A percentile compares a stretch with the other conserved stretches of the same genome.
Conservation (phyloP, 2,113 vertebrate species). For the Penelope pileata region DNA sequence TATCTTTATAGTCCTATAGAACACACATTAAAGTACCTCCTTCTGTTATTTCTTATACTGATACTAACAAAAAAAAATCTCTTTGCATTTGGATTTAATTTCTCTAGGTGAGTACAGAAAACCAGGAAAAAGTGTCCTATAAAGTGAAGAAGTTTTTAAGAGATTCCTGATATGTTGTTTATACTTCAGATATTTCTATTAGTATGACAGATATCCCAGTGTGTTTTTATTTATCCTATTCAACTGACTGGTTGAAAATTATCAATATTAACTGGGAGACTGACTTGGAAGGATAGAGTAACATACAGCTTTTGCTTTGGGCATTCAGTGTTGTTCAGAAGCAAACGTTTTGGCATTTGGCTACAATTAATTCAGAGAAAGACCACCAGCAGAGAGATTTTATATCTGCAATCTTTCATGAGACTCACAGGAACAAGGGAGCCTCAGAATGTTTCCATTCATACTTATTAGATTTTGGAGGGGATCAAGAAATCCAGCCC, state of each 20-base stretch:
- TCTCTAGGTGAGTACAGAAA: background rate
- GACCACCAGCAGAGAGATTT: background rate
- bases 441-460: background rate
- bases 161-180: background rate
- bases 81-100: background rate
- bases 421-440: background rate
- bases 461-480: background rate
- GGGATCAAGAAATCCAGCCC: background rate
- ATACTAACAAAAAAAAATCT: background rate
- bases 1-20: background rate
- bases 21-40: rapidly evolving
- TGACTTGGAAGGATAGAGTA: background rate
- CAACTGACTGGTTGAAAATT: background rate
- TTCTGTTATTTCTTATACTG: background rate
- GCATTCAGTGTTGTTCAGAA: background rate
- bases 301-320: rapidly evolving
- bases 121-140: background rate
- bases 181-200: background rate
- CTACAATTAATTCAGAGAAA: background rate
- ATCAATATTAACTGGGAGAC: background rate
- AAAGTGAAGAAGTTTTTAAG: background rate
- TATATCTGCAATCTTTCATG: background rate
- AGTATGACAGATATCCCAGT: rapidly evolving
- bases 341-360: background rate
- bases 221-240: rapidly evolving